Evolutionary conservation across 1,140 invertebrate species (phyloP).

Genomic region (Scylla paramamosain): DNA sequence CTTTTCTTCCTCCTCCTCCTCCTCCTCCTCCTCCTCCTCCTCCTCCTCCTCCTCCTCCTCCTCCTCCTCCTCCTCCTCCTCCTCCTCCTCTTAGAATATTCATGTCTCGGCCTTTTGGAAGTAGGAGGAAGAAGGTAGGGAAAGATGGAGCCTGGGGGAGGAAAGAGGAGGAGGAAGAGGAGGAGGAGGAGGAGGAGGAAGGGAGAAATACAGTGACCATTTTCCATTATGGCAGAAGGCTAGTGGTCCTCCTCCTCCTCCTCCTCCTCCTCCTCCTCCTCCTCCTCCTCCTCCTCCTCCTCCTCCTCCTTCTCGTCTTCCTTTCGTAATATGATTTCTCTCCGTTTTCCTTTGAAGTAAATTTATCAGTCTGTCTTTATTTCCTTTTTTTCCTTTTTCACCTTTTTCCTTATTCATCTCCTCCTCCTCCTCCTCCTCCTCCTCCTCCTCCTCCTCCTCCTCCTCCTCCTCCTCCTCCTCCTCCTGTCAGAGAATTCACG

Average conservation of each 20-base stretch:
- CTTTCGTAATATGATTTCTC: neutral
- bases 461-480: neutral
- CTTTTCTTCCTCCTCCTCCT: neutral
- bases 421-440: neutral
- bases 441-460: neutral
- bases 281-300: neutral
- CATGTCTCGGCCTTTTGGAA: slow-evolving; percentile 9
- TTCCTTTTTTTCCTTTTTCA: neutral
- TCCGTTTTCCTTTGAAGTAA: neutral
- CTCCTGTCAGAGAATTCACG: neutral
- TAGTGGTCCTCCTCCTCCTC: neutral
- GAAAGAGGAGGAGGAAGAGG: neutral
- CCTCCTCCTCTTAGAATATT: neutral
- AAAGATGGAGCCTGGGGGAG: neutral
- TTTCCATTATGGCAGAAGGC: neutral
- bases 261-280: neutral
- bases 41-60: neutral
- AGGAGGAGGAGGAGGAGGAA: neutral
- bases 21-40: neutral
- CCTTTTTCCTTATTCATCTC: neutral
- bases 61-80: neutral
- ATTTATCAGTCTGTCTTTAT: neutral
- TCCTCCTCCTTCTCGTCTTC: neutral
- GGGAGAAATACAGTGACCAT: slow-evolving; percentile 21
- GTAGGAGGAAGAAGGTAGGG: neutral